These are phyloP conservation scores for Conops quadrifasciatus DNA, from an alignment of 2,888 invertebrate genomes.

Conservation along the genomic window DNA sequence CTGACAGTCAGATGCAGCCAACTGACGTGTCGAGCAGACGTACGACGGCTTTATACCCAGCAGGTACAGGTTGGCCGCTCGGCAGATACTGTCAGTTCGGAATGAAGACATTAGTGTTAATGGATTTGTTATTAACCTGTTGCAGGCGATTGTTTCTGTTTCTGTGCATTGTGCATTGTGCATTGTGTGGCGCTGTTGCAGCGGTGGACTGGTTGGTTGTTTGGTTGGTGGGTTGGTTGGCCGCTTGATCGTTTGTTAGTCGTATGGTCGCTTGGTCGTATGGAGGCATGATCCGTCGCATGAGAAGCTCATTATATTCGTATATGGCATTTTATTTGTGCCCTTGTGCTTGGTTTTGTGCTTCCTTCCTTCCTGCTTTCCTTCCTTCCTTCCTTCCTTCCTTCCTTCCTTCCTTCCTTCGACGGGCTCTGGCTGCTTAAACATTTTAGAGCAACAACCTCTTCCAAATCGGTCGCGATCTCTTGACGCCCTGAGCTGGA, in stretches of 20 bases:
- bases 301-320: not conserved
- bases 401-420: not conserved
- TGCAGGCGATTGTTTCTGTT: constrained; percentile 46
- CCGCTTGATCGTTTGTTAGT: not conserved
- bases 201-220: too few relatives aligned
- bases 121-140: constrained; percentile 65
- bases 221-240: not conserved
- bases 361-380: not conserved
- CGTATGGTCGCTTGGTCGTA: not conserved
- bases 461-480: constrained; percentile 22
- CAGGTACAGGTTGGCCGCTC: constrained; percentile 15
- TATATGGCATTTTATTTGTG: not conserved
- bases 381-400: not conserved
- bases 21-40: constrained; percentile 8
- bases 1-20: not conserved
- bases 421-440: not conserved
- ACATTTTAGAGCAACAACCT: not conserved
- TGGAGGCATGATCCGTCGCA: not conserved
- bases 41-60: not conserved
- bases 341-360: not conserved
- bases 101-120: constrained; percentile 66
- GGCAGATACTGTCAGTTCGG: constrained; percentile 57
- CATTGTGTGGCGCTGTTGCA: not conserved
- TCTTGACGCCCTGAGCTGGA: constrained; percentile 22
- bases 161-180: constrained; percentile 1